Percentiles rank a stretch among this genome's conserved stretches.
These are phyloP conservation scores for Pleuronectes platessa DNA, from an alignment of 2,113 vertebrate genomes.

Conservation along the genomic window DNA sequence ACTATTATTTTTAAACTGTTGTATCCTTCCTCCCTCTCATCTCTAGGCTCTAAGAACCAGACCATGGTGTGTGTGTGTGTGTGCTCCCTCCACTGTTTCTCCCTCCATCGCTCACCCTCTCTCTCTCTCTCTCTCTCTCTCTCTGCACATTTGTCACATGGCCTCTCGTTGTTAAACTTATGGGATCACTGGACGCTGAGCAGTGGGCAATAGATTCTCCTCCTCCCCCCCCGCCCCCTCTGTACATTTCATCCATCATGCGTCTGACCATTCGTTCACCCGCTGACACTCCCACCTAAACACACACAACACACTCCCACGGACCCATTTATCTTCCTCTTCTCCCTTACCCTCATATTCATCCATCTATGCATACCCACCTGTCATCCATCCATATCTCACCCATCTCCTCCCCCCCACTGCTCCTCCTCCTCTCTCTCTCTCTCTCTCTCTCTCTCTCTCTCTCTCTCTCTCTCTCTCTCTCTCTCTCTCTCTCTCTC, in stretches of 20 bases:
- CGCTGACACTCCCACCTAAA: slow-evolving; percentile 42
- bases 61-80: slow-evolving; percentile 1
- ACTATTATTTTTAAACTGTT: slow-evolving; percentile 36
- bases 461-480: slow-evolving; percentile 12
- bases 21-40: slow-evolving; percentile 3
- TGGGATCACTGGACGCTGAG: slow-evolving; percentile 50
- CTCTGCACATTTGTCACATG: slow-evolving; percentile 52
- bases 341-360: slow-evolving; percentile 29
- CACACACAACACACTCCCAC: slow-evolving; percentile 32
- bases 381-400: slow-evolving; percentile 53
- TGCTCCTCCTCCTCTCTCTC: neutral
- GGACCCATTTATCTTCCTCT: slow-evolving; percentile 43
- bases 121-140: slow-evolving; percentile 11
- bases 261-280: slow-evolving; percentile 45
- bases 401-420: slow-evolving; percentile 1
- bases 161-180: slow-evolving; percentile 38
- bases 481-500: slow-evolving; percentile 6
- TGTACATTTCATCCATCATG: slow-evolving; percentile 61
- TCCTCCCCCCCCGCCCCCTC: slow-evolving; percentile 8
- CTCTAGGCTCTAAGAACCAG: slow-evolving; percentile 44
- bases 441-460: neutral
- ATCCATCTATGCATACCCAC: slow-evolving; percentile 50
- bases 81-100: too few species aligned
- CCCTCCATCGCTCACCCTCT: neutral
- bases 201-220: neutral